Conservation (phyloP, 2,113 vertebrate genomes). For the Butorides virescens region DNA sequence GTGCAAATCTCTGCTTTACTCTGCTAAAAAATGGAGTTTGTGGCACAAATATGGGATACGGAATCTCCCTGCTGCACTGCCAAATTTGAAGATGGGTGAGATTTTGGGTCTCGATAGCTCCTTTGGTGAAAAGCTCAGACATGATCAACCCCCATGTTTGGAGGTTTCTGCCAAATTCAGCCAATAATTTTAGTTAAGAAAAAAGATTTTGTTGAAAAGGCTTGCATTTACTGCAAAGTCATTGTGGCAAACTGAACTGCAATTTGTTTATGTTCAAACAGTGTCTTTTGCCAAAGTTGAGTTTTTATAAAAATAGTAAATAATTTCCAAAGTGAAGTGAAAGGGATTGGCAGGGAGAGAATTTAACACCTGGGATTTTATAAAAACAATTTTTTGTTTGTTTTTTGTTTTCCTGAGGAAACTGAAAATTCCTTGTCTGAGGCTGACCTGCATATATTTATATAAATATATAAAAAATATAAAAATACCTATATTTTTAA, state of each 20-base stretch:
- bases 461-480: too few species aligned
- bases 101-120: neutral
- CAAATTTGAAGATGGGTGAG: neutral
- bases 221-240: neutral
- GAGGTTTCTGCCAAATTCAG: neutral
- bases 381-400: neutral
- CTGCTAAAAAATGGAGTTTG: neutral
- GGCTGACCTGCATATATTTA: neutral
- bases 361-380: neutral
- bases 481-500: neutral
- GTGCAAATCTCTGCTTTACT: neutral
- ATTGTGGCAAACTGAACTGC: neutral
- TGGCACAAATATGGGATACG: neutral
- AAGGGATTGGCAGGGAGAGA: neutral
- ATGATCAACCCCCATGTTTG: accelerated
- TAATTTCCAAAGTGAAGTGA: neutral
- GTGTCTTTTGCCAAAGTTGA: neutral
- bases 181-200: neutral
- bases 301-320: slow-evolving; percentile 6
- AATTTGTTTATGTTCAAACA: neutral
- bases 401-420: neutral
- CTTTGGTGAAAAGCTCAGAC: neutral
- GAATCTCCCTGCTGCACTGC: neutral
- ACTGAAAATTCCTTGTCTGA: neutral
- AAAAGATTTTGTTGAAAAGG: neutral